Evolutionary conservation across 2,113 vertebrate genomes (phyloP), one percentile per base, ranked within the genome.

Genomic region (Melanerpes formicivorus): DNA sequence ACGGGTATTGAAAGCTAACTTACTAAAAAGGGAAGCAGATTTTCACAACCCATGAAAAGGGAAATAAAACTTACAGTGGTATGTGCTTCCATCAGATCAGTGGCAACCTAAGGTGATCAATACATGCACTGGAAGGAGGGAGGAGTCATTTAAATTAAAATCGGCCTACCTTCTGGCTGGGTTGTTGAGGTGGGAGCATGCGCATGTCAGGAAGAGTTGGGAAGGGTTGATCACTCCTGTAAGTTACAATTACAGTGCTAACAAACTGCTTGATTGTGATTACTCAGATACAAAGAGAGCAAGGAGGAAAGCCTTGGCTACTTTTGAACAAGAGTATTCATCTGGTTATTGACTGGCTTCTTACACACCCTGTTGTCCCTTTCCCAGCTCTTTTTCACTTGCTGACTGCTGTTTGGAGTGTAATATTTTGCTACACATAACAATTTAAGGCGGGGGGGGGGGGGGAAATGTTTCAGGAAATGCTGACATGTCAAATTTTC

Each of bases 351-450:
- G 76, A 44, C 40, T 72, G 58, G 34, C 64, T 88, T 84, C 58
- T 78, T 86, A 44, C 8, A 75, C 62, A 59, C 70, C 44, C 56
- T 62, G 3, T 30, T 56, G 29, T 60, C 52, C 70, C 50, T 71
- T 48, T 30, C 42, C 22, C 65, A 54, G 27, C 50, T 46, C 44
- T 80, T 32, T 87, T 93, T 85, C 73, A 86, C 26, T 62, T 74
- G 77, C 85, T 29, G n/a, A 58, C 71, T 91, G 77, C 6, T 90
- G 30, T 88, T 72, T 87, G 80, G 34, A 84, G 37, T 6, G 2
- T 6, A 42, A 18, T 11, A 44, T 93, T 87, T 93, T 66, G 67
- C 85, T 90, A 93, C 84, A 90, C 72, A 85, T 9, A 88, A 88
- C 34, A 62, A 89, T 92, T 97, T 93, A 62, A 87, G n/a, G n/a